Evolutionary conservation across 2,888 invertebrate species (phyloP).

Genomic region (Actias luna): DNA sequence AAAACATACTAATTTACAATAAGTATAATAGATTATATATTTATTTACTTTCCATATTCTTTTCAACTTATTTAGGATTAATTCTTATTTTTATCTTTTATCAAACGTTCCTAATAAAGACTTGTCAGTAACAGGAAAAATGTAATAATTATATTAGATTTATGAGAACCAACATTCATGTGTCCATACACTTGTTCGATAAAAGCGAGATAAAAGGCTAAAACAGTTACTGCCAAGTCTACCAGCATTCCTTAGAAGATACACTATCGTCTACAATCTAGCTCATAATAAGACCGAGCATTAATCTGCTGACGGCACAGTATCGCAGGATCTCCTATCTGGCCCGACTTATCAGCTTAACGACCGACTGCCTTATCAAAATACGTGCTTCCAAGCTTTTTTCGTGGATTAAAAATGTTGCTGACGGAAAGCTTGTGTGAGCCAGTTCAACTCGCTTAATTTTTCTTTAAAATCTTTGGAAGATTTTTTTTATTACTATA

Average conservation of each 20-base stretch:
- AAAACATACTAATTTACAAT: too few relatives aligned
- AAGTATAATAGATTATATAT: too few relatives aligned
- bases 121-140: background rate
- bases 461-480: slow-evolving; percentile 5
- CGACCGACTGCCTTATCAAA: slow-evolving; percentile 38
- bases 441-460: slow-evolving; percentile 8
- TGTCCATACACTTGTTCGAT: background rate
- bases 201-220: slow-evolving; percentile 2
- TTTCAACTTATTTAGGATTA: too few relatives aligned
- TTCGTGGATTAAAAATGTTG: slow-evolving; percentile 21
- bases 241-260: slow-evolving; percentile 19
- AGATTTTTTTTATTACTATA: background rate
- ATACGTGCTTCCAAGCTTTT: slow-evolving; percentile 31
- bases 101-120: background rate
- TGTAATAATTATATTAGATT: background rate
- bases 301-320: slow-evolving; percentile 31
- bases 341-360: slow-evolving; percentile 36
- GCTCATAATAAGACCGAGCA: slow-evolving; percentile 20
- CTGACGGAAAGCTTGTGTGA: slow-evolving; percentile 12
- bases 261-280: slow-evolving; percentile 17
- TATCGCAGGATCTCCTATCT: slow-evolving; percentile 36
- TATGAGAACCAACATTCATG: background rate
- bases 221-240: slow-evolving; percentile 13
- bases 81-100: background rate
- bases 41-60: too few relatives aligned